Evolutionary conservation across 2,113 vertebrate genomes (phyloP).

Genomic region (Numida meleagris): DNA sequence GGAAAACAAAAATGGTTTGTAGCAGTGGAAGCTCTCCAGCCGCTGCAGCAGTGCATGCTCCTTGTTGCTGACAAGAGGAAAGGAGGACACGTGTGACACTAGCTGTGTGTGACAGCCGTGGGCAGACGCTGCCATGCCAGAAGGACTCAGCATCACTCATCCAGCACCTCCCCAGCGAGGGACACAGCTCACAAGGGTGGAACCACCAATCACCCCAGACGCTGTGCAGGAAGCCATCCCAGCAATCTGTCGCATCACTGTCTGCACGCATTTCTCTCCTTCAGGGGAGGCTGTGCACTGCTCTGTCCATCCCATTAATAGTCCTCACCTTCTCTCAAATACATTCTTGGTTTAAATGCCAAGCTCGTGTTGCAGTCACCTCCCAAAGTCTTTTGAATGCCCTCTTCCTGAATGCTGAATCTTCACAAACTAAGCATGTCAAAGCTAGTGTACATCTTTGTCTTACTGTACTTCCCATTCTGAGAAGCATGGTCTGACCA

Average conservation of each 20-base stretch:
- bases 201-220: neutral
- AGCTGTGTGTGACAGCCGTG: neutral
- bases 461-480: neutral
- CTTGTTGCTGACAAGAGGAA: neutral
- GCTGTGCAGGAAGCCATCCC: rapidly evolving
- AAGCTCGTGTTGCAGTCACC: neutral
- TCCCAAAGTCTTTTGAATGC: neutral
- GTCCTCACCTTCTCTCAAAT: neutral
- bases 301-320: neutral
- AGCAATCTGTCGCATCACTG: neutral
- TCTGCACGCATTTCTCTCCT: rapidly evolving
- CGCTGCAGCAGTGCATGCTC: rapidly evolving
- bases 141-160: neutral
- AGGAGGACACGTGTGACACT: rapidly evolving
- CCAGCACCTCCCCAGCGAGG: neutral
- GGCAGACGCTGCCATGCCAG: neutral
- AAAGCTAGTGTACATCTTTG: neutral
- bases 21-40: neutral
- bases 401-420: neutral
- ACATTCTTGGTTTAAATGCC: neutral
- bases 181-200: rapidly evolving
- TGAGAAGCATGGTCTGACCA: neutral
- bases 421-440: neutral
- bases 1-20: rapidly evolving
- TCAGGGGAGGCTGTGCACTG: neutral